Base-by-base conservation (phyloP, 2,797 vertebrate genomes). In the Argentina silus region DNA sequence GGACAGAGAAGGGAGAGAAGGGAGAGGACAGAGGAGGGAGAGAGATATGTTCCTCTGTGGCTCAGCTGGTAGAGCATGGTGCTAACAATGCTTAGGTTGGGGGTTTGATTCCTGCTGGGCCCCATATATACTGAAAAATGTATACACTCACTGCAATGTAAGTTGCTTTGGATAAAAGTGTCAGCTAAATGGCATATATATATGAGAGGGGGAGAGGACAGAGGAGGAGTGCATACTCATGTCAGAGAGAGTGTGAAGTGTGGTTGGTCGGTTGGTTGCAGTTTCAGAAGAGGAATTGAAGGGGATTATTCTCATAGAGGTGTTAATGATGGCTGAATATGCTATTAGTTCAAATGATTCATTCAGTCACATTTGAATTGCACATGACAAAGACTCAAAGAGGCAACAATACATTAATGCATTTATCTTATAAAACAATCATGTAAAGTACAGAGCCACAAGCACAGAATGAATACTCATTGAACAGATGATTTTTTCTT, bases 401-500 rank as follows among this genome's bases (percentile, higher is more conserved):
- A 76, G 69, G 27, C 27, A 36, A 70, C 83, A 55, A 23, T 84
- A 68, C 85, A 86, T 80, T 66, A 76, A 80, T 47, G 78, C 72
- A 82, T 72, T 89, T 91, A 84, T 88, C 78, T 57, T 84, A 87
- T 76, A 12, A 50, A 68, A 72, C 81, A 61, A 86, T 81, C 81
- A 27, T 67, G 63, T 43, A 78, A 87, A 88, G 81, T 85, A 85
- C 83, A 88, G 75, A 72, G 79, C 60, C 84, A 76, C 36, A 81
- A 70, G 71, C 73, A 69, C 81, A 77, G 78, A 82, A 85, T 78
- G 74, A 81, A 78, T 84, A 87, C 75, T 79, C 75, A 57, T 65
- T 79, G 50, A 85, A 76, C 75, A 74, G 51, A 87, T 85, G 81
- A 6, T 78, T 82, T 91, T 93, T 93, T 91, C 91, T 91, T 87